Evolutionary conservation across 2,888 invertebrate species (phyloP).

Genomic region (Poecilus cupreus): DNA sequence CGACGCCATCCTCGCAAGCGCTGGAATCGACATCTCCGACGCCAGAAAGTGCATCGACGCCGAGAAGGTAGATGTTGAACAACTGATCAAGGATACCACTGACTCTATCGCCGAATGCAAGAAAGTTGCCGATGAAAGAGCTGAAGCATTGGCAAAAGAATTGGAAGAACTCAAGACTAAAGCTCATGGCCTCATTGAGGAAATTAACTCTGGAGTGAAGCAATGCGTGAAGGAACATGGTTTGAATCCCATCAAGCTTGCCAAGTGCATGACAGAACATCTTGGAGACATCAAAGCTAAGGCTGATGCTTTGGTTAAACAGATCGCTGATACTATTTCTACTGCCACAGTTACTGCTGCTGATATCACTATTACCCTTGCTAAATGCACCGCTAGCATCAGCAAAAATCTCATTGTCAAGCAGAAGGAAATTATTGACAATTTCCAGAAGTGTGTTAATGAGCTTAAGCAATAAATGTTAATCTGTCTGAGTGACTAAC

Average conservation of each 20-base stretch:
- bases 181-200: neutral
- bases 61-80: neutral
- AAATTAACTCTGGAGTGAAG: neutral
- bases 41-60: constrained; percentile 36
- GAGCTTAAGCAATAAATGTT: constrained; percentile 19
- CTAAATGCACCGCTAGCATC: constrained; percentile 1
- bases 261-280: neutral
- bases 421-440: constrained; percentile 18
- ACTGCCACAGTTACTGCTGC: neutral
- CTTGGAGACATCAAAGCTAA: neutral
- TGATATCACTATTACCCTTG: constrained; percentile 9
- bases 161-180: neutral
- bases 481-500: neutral
- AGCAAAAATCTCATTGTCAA: neutral
- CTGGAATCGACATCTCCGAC: constrained; percentile 12
- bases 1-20: constrained; percentile 13
- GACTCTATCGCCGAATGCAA: neutral
- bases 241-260: neutral
- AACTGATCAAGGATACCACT: neutral
- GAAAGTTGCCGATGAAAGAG: neutral
- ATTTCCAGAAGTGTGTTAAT: constrained; percentile 30
- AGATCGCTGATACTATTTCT: neutral
- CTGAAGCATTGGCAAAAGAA: neutral
- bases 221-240: neutral
- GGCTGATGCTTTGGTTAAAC: neutral